A percentile compares a stretch with the other conserved stretches of the same genome.
Conservation (phyloP, 1,140 invertebrate species). For the Aphelinus certus region DNA sequence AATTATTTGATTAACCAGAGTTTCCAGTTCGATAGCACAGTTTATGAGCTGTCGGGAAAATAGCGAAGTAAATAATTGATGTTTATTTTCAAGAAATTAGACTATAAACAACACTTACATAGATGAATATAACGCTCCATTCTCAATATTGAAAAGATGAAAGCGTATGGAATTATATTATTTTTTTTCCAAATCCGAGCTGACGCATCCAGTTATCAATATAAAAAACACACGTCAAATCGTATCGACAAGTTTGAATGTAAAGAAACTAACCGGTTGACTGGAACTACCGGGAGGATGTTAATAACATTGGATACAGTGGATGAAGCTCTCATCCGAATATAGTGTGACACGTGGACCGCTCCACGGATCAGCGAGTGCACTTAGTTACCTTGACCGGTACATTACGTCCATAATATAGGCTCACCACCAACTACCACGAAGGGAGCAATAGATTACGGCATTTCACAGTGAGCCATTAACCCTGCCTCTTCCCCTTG, state of each 20-base stretch:
- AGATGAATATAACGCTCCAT: no score
- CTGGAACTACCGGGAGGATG: no score
- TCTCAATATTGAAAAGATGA: no score
- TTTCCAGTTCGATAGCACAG: not conserved
- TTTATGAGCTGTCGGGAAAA: not conserved
- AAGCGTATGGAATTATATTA: no score
- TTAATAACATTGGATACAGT: not conserved
- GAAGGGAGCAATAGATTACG: constrained; percentile 45
- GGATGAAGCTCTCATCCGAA: constrained; percentile 5
- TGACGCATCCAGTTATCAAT: no score
- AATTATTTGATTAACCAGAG: constrained; percentile 19
- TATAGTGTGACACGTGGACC: constrained; percentile 18
- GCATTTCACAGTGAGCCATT: constrained; percentile 51
- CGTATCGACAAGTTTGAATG: no score
- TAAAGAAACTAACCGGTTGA: no score
- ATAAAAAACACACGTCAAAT: no score
- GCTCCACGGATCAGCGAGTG: constrained; percentile 34
- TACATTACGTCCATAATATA: constrained; percentile 41
- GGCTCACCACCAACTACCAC: constrained; percentile 37
- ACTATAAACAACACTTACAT: no score
- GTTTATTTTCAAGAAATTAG: no score
- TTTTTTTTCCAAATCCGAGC: no score
- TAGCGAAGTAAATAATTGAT: no score
- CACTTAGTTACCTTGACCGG: constrained; percentile 42
- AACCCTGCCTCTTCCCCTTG: constrained; percentile 46